Evolutionary conservation across 2,113 vertebrate genomes (phyloP), one percentile per base, ranked within the genome.

Genomic region (Camelus dromedarius): DNA sequence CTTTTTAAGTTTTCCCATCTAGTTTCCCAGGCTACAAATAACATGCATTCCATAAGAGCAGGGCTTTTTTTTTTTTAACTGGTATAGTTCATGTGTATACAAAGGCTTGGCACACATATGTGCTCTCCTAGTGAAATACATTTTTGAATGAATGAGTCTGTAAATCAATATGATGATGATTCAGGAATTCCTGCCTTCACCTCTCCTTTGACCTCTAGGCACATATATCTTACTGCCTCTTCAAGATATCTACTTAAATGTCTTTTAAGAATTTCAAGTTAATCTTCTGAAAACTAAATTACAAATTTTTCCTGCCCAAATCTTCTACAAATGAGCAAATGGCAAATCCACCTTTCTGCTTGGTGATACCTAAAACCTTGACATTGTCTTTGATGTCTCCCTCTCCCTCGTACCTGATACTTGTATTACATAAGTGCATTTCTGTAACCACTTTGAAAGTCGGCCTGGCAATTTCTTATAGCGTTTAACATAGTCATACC

Each of bases 251-350:
- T 64, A 42, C 18, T 79, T 8, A 38, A 58, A 70, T 58, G 15
- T 58, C 46, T 81, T 75, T 92, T 81, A 82, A 26, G 28, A 75
- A 88, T 85, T 79, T 85, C 52, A 81, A 60, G 19, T 85, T 46
- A 76, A 72, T 5, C 10, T 75, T 89, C 20, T 38, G 11, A 85
- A 93, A 85, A 80, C 10, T 66, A 14, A 79, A 64, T 18, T 62
- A 15, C 3, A 77, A 35, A 26, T 48, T 14, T 66, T 58, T 79
- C 13, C 32, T 76, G 22, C 30, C 42, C 64, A 79, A 81, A 64
- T 38, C 18, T 14, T 84, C 50, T 70, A 35, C 75, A 89, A 48
- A 35, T 9, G 28, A 69, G 20, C 42, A 89, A 92, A 76, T 95
- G 38, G 28, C 1, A 92, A 92, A 85, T 35, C 8, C 8, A 20